These are phyloP conservation scores for Temnothorax curvispinosus DNA, from an alignment of 1,140 invertebrate species.

Conservation along the genomic window DNA sequence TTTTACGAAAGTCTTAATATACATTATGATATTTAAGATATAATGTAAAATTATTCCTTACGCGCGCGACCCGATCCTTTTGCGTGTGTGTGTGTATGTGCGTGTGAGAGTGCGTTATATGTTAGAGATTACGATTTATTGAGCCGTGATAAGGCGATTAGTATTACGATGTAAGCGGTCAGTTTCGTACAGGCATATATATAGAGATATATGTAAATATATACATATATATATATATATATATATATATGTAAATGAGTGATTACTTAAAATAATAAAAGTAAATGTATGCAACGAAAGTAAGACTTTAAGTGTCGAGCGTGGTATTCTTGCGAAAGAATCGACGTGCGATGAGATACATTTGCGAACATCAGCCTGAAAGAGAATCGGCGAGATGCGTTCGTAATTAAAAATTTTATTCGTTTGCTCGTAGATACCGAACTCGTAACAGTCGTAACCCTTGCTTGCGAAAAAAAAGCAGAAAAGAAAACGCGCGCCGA, in stretches of 20 bases:
- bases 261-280: slow-evolving; percentile 69
- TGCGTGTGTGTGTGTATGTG: background rate
- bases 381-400: background rate
- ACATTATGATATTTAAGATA: slow-evolving; percentile 25
- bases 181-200: too few relatives aligned
- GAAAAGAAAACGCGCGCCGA: background rate
- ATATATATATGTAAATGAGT: background rate
- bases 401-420: slow-evolving; percentile 11
- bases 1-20: slow-evolving; percentile 35
- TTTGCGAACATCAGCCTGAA: slow-evolving; percentile 3
- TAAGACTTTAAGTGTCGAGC: slow-evolving; percentile 64
- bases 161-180: slow-evolving; percentile 37
- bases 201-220: too few relatives aligned
- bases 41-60: slow-evolving; percentile 46
- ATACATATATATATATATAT: background rate
- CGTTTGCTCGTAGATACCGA: slow-evolving; percentile 11
- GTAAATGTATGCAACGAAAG: slow-evolving; percentile 72
- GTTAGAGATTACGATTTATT: slow-evolving; percentile 49
- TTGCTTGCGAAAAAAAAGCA: slow-evolving; percentile 22
- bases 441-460: background rate
- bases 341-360: slow-evolving; percentile 6
- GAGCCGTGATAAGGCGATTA: slow-evolving; percentile 34
- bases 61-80: slow-evolving; percentile 30
- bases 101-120: slow-evolving; percentile 40
- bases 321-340: slow-evolving; percentile 12